These are phyloP conservation scores for Drosophila neocordata DNA, from an alignment of 1,140 invertebrate genomes.

Conservation along the genomic window DNA sequence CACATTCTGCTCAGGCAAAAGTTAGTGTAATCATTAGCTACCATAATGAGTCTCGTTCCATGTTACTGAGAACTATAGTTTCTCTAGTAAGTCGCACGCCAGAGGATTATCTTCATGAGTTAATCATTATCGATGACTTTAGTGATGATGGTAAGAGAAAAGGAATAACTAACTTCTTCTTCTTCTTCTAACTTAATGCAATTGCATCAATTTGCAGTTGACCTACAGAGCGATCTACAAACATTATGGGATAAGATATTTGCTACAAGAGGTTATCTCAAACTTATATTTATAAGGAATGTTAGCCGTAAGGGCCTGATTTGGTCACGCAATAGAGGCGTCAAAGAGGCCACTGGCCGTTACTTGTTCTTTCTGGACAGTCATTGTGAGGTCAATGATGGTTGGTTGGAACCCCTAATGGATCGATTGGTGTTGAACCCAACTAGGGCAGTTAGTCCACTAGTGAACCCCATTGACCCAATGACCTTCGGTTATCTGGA, in stretches of 20 bases:
- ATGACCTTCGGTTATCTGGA: constrained; percentile 84
- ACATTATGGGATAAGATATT: constrained; percentile 84
- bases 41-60: constrained; percentile 93
- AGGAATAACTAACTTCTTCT: too few relatives aligned
- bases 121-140: constrained; percentile 96
- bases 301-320: constrained; percentile 90
- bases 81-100: constrained; percentile 94
- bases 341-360: constrained; percentile 86
- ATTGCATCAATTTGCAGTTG: too few relatives aligned
- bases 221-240: constrained; percentile 32
- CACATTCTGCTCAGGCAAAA: constrained; percentile 47
- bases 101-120: constrained; percentile 90
- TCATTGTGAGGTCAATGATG: constrained; percentile 89
- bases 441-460: constrained; percentile 84
- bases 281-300: constrained; percentile 84
- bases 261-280: constrained; percentile 83
- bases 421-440: constrained; percentile 79
- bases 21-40: constrained; percentile 91
- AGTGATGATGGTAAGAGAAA: constrained; percentile 88
- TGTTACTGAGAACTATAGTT: constrained; percentile 87
- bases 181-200: too few relatives aligned
- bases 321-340: constrained; percentile 88
- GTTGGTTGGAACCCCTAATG: constrained; percentile 88
- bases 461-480: constrained; percentile 86
- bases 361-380: constrained; percentile 92